A percentile compares a stretch with the other conserved stretches of the same genome.
Evolutionary conservation across 2,113 vertebrate species (phyloP).

Genomic region (Pseudopipra pipra): DNA sequence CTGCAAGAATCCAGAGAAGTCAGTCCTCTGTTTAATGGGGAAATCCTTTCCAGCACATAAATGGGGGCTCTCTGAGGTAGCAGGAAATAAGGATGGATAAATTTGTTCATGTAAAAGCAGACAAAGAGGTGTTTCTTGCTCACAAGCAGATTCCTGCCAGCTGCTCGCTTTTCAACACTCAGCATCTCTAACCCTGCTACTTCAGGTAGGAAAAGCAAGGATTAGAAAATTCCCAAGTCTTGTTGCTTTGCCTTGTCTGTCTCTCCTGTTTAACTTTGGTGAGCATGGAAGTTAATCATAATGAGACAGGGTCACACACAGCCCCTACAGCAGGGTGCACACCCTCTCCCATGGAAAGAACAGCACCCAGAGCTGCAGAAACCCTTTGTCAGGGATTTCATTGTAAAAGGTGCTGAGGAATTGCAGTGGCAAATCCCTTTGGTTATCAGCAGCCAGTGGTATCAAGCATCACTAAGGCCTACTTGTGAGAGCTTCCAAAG

Average conservation of each 20-base stretch:
- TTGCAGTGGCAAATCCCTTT: neutral
- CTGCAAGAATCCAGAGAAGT: neutral
- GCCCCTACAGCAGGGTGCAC: neutral
- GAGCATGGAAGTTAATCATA: neutral
- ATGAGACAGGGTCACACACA: accelerated
- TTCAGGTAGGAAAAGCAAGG: neutral
- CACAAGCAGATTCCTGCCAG: neutral
- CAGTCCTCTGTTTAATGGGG: neutral
- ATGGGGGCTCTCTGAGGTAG: neutral
- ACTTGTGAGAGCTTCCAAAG: slow-evolving; percentile 4
- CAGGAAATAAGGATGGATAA: neutral
- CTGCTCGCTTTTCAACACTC: neutral
- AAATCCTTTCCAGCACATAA: slow-evolving; percentile 19
- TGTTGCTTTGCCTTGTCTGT: neutral
- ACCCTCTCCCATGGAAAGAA: neutral
- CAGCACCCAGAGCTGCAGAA: neutral
- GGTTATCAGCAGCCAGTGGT: neutral
- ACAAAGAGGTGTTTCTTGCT: neutral
- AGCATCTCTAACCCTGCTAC: neutral
- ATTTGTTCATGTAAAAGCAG: neutral
- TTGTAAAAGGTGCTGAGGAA: neutral
- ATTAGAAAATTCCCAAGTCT: neutral
- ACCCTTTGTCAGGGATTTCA: neutral
- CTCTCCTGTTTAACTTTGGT: neutral
- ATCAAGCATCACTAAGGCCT: neutral